A percentile compares a stretch with the other conserved stretches of the same genome.
Evolutionary conservation across 2,113 vertebrate species (phyloP).

Genomic region (Datnioides undecimradiatus): DNA sequence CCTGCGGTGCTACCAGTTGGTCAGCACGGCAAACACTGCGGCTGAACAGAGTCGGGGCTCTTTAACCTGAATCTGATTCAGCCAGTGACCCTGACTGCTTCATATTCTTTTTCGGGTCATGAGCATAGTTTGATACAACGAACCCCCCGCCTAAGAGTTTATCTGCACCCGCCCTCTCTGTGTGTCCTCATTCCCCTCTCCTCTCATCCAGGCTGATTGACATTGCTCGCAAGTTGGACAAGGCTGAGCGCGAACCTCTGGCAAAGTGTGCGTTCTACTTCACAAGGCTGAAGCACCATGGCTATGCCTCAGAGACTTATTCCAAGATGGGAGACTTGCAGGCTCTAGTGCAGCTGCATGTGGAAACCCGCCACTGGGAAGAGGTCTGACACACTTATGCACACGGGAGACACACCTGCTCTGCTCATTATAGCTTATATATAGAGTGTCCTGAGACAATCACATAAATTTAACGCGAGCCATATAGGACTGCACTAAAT

Average conservation of each 20-base stretch:
- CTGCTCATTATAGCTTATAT: conserved; percentile 48
- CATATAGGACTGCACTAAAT: conserved; percentile 31
- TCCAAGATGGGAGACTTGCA: conserved; percentile 96
- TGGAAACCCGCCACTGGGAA: conserved; percentile 93
- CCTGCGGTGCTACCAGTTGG: conserved; percentile 22
- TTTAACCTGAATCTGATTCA: conserved; percentile 48
- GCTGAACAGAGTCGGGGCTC: conserved; percentile 26
- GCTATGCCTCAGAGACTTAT: conserved; percentile 95
- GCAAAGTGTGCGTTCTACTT: conserved; percentile 92
- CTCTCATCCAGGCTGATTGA: conserved; percentile 89
- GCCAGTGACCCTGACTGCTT: conserved; percentile 34
- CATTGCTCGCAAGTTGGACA: conserved; percentile 95
- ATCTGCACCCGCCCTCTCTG: conserved; percentile 4
- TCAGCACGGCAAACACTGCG: conserved; percentile 36
- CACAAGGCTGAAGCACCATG: conserved; percentile 91
- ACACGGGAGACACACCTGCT: conserved; percentile 59
- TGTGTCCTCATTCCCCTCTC: conserved; percentile 25
- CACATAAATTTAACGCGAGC: conserved; percentile 53
- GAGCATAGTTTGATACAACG: conserved; percentile 22
- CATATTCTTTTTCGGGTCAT: conserved; percentile 42
- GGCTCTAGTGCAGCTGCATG: conserved; percentile 91
- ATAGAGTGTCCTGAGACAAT: conserved; percentile 44
- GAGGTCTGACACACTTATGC: conserved; percentile 85
- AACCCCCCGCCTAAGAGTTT: neutral
- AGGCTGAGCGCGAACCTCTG: conserved; percentile 94